These are phyloP conservation scores for Artibeus jamaicensis DNA, from an alignment of 2,797 vertebrate genomes.

Conservation along the genomic window DNA sequence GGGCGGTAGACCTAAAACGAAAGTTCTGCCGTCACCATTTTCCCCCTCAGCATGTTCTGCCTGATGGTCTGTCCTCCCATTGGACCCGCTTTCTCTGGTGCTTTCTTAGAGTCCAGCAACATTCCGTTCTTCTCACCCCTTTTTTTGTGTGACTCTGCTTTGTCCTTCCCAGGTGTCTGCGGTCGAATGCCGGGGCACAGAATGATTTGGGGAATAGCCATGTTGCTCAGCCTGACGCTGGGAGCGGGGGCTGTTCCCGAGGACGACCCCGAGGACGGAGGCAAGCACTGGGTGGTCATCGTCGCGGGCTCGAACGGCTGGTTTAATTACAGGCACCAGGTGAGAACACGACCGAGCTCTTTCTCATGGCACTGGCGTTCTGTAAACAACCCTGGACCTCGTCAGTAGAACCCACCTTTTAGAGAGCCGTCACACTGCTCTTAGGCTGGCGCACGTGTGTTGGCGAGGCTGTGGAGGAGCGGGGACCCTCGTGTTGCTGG, in stretches of 20 bases:
- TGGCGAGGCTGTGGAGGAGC: background rate
- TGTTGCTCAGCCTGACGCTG: constrained; percentile 82
- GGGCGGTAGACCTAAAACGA: too few relatives aligned
- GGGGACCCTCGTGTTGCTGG: background rate
- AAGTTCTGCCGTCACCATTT: background rate
- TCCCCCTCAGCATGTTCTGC: background rate
- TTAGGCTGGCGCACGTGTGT: background rate
- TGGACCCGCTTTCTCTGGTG: background rate
- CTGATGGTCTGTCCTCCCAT: background rate
- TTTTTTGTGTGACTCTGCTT: constrained; percentile 17
- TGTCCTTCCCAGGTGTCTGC: constrained; percentile 48
- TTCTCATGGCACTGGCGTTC: background rate
- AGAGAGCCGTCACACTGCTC: background rate
- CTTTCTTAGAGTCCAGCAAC: background rate
- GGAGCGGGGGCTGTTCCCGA: constrained; percentile 71
- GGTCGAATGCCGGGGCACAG: background rate
- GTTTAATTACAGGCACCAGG: constrained; percentile 99
- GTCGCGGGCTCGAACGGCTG: constrained; percentile 95
- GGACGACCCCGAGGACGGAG: constrained; percentile 83
- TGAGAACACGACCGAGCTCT: constrained; percentile 71
- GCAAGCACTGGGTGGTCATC: constrained; percentile 95
- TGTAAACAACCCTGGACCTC: fast-evolving
- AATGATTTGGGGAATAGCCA: constrained; percentile 80
- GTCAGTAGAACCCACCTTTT: background rate
- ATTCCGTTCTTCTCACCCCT: background rate